phyloP scores from a whole-genome alignment of 1,140 invertebrate genomes.

The Drosophila melanogaster region Release_6_plus_ISO1_MT NT_033779.5:20384501-20385000 shows the following conservation, averaged over 20 bases:
- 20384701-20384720: conserved; percentile 19
- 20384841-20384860: not conserved
- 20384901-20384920: no score
- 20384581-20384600: conserved; percentile 82
- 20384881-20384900: not conserved
- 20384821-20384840: conserved; percentile 5
- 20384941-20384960: no score
- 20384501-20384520: conserved; percentile 5
- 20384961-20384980: no score
- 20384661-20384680: conserved; percentile 9
- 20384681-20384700: not conserved
- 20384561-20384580: conserved; percentile 32
- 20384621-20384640: conserved; percentile 79
- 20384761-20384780: conserved; percentile 80
- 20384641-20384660: conserved; percentile 28
- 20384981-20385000: not conserved
- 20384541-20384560: conserved; percentile 35
- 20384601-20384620: conserved; percentile 82
- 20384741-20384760: conserved; percentile 78
- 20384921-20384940: no score
- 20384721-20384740: conserved; percentile 50
- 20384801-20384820: conserved; percentile 53
- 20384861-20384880: conserved; percentile 14
- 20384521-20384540: conserved; percentile 34
- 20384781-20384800: conserved; percentile 82